Base-by-base conservation (phyloP, 2,797 vertebrate species). In the Gadopsis bispinosus region DNA sequence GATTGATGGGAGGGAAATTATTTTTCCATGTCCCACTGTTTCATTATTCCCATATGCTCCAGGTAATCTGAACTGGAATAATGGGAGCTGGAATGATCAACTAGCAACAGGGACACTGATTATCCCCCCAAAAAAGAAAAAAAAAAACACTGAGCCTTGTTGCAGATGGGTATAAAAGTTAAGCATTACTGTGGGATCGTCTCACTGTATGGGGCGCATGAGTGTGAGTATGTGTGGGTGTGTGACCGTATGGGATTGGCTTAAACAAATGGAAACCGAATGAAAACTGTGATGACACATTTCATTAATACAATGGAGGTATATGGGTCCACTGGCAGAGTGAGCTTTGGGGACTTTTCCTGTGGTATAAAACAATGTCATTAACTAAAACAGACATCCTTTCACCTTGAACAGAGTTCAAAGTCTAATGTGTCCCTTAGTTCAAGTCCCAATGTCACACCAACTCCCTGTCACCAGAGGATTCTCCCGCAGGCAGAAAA, bases 31-130 rank as follows among this genome's bases (percentile, higher is more conserved):
- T 92, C 88, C 81, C 80, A 82, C 68, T 80, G 77, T 89, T 92
- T 91, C 85, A 94, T 91, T 88, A 90, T 93, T 95, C 92, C 93
- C 93, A 94, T 90, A 92, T 90, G 89, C 86, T 92, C 26, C 90
- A 93, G 90, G 92, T 94, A 94, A 93, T 91, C 87, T 78, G 85
- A 94, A 91, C 88, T 79, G 75, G 76, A 92, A 91, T 80, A 83
- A 86, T 86, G 71, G 73, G 76, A 86, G 77, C 84, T 77, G 79
- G 79, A 90, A 90, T 83, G 75, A 91, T 90, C 83, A 82, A 81
- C 76, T 35, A 75, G 88, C 71, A 81, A 90, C 77, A 87, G 81
- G 87, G 89, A 91, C 85, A 84, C 74, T 88, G 88, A 93, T 93
- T 93, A 91, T 91, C 73, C 74, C 48, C 51, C 48, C 51, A 83